Percentiles rank a stretch among this genome's conserved stretches.
phyloP scores from a whole-genome alignment of 1,140 invertebrate genomes.

The Drosophila cardini region DNA sequence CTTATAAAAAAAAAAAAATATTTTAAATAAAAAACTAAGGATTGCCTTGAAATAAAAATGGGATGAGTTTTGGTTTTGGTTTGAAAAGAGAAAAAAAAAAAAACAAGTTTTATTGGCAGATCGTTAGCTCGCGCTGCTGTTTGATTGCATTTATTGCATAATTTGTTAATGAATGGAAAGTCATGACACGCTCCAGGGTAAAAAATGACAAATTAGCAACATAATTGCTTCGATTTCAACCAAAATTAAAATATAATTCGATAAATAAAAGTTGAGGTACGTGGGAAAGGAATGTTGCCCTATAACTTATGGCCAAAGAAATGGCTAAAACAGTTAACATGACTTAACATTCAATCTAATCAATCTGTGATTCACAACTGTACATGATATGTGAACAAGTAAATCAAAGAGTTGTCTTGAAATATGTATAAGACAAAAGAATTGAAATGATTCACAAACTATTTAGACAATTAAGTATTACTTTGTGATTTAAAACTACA shows the following conservation, averaged over 20 bases:
- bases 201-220: conserved; percentile 75
- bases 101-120: conserved; percentile 75
- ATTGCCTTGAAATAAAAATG: conserved; percentile 44
- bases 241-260: conserved; percentile 4
- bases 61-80: conserved; percentile 13
- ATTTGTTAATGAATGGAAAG: conserved; percentile 74
- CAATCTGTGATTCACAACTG: neutral
- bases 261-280: conserved; percentile 15
- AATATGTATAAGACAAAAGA: too few species aligned
- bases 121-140: conserved; percentile 64
- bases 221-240: conserved; percentile 52
- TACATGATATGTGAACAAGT: too few species aligned
- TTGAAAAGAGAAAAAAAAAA: neutral
- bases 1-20: conserved; percentile 21
- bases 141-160: conserved; percentile 78
- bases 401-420: too few species aligned
- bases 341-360: conserved; percentile 10
- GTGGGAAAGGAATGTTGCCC: conserved; percentile 60
- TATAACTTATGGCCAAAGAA: conserved; percentile 4
- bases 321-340: neutral
- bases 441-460: too few species aligned
- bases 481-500: too few species aligned
- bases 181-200: conserved; percentile 34
- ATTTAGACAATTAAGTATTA: too few species aligned
- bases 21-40: conserved; percentile 20